Percentiles rank a stretch among this genome's conserved stretches.
Conservation (phyloP, 2,797 vertebrate species). For the Cheirogaleus major region DNA sequence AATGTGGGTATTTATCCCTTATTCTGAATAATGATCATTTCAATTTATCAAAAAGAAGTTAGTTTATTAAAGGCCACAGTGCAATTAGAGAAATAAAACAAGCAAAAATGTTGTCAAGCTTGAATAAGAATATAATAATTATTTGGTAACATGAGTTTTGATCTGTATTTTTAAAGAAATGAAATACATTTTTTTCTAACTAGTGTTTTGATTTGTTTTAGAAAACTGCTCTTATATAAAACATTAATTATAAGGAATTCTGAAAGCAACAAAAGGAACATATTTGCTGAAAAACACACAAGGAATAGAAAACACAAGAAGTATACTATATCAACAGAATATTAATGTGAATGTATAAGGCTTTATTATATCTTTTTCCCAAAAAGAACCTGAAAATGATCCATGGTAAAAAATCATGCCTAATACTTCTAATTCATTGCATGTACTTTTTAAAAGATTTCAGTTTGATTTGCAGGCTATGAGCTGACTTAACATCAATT, state of each 20-base stretch:
- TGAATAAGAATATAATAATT: background rate
- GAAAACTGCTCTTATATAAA: background rate
- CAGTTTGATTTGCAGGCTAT: conserved; percentile 13
- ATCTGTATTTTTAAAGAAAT: background rate
- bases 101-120: conserved; percentile 12
- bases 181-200: background rate
- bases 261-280: background rate
- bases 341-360: background rate
- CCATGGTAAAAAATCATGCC: background rate
- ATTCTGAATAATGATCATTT: conserved; percentile 46
- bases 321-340: background rate
- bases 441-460: background rate
- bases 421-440: conserved; percentile 3
- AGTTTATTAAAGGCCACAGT: background rate
- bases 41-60: background rate
- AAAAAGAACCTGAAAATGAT: conserved; percentile 19
- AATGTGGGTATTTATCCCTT: conserved; percentile 1
- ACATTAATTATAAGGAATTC: background rate
- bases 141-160: background rate
- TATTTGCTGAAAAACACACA: background rate
- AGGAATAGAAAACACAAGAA: background rate
- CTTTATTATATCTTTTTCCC: background rate
- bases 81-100: conserved; percentile 51
- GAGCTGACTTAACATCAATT: conserved; percentile 31
- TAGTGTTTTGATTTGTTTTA: background rate